Base-by-base conservation (phyloP, 1,140 invertebrate species). In the Reticulitermes speratus region DNA sequence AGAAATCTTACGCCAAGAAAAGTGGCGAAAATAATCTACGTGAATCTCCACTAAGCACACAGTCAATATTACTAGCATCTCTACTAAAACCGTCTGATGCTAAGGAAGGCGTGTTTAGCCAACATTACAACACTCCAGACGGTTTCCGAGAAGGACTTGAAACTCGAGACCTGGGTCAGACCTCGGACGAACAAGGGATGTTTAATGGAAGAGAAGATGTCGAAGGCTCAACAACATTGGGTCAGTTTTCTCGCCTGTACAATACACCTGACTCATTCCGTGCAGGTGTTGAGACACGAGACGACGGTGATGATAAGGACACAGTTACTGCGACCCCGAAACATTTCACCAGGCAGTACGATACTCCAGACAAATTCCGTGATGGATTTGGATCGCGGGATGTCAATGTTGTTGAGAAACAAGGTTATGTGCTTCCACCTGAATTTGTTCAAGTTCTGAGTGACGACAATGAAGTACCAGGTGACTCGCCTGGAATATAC, bases 181-280 rank as follows among this genome's bases (percentile, higher is more conserved):
- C 23, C 9, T 55, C 45, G 19, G 25, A 84, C 16, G 14, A 44
- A 1, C 59, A 84, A 38, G 16, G 2, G 6, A 2, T 44, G 7
- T 84, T 45, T 59, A 25, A 84, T 81, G 65, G 83, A 82, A 30
- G 8, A 44, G 25, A 52, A 30, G 11, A 2, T 9, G 30, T 3
- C 16, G 12, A 83, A 25, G 21, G 5, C 30, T 3, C 21, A 32
- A 0, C n/a, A 55, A 19, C 44, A 44, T 3, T 8, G 30, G 23
- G 45, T 30, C 38, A 48, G 25, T 86, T 86, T 65, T 48, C 30
- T 65, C 32, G 19, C n/a, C 6, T 89, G 38, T 93, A 93, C 88
- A 93, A 93, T 87, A 92, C 91, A 12, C 92, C 92, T 3, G 91
- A 92, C 75, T 88, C 88, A n/a, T 92, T 93, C 87, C 88, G 92